Conservation (phyloP, 2,888 invertebrate species). For the Cylindroiulus punctatus region DNA sequence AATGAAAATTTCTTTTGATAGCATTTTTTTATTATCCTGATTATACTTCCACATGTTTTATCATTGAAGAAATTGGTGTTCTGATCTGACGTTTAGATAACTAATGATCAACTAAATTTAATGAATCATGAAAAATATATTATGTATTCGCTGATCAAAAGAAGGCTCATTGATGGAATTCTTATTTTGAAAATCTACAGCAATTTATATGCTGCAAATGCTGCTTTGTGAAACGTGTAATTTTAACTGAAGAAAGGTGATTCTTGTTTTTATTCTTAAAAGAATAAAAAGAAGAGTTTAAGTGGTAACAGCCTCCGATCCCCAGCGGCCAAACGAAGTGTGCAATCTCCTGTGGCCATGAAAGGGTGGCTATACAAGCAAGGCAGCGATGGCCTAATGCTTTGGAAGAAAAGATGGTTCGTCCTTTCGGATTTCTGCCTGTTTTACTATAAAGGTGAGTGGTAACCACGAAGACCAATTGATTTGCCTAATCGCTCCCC, state of each 20-base stretch:
- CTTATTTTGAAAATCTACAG: no score
- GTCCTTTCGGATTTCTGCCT: slow-evolving; percentile 92
- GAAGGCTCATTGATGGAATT: no score
- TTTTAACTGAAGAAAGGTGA: background rate
- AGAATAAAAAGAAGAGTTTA: slow-evolving; percentile 56
- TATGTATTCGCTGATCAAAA: no score
- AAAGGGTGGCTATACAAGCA: slow-evolving; percentile 93
- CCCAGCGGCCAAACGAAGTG: slow-evolving; percentile 83
- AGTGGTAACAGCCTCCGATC: slow-evolving; percentile 69
- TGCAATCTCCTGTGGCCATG: slow-evolving; percentile 84
- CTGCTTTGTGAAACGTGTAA: background rate
- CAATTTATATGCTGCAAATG: no score
- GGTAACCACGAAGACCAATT: no score
- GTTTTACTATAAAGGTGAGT: slow-evolving; percentile 90
- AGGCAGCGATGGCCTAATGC: slow-evolving; percentile 90
- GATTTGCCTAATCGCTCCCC: background rate
- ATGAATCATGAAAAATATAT: no score
- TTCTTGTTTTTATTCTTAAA: background rate
- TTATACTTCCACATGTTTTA: no score
- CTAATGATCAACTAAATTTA: no score
- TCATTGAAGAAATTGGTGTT: no score
- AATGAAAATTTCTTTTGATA: background rate
- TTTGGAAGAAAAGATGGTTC: slow-evolving; percentile 96
- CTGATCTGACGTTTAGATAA: no score
- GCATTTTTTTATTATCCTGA: no score